These are phyloP conservation scores for Mandrillus leucophaeus DNA, from an alignment of 2,113 vertebrate species.

Conservation along the genomic window DNA sequence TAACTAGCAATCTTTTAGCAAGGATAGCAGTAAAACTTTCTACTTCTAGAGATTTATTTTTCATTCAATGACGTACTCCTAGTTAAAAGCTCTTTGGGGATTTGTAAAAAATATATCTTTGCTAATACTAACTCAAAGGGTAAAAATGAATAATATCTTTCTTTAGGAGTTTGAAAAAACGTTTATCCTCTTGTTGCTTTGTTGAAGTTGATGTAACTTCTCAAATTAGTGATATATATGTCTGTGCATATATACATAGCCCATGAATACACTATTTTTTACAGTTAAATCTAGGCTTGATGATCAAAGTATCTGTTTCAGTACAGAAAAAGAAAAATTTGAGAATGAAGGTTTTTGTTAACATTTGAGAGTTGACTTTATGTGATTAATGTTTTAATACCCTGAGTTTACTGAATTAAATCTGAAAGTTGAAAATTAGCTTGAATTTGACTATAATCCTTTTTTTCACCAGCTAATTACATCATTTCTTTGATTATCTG, in stretches of 20 bases:
- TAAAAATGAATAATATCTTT: slow-evolving; percentile 42
- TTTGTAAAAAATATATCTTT: slow-evolving; percentile 18
- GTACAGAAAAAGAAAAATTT: neutral
- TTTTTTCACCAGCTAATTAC: neutral
- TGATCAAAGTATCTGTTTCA: slow-evolving; percentile 29
- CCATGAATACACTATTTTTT: neutral
- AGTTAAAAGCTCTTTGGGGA: slow-evolving; percentile 42
- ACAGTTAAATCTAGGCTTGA: neutral
- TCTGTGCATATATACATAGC: neutral
- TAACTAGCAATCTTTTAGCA: slow-evolving; percentile 15
- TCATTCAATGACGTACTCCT: neutral
- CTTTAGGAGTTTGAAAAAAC: slow-evolving; percentile 26
- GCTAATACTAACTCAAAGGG: slow-evolving; percentile 20
- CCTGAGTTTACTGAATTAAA: neutral
- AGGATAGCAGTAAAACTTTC: neutral
- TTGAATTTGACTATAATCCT: neutral
- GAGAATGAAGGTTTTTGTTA: neutral
- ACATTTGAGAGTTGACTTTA: neutral
- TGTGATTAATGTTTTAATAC: neutral
- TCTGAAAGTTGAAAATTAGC: neutral
- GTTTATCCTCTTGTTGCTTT: neutral
- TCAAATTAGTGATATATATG: neutral
- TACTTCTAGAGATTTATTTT: slow-evolving; percentile 31
- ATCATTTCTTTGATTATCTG: neutral
- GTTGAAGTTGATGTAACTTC: neutral